Conservation (phyloP, 2,797 vertebrate species). For the Phalanger gymnotis region DNA sequence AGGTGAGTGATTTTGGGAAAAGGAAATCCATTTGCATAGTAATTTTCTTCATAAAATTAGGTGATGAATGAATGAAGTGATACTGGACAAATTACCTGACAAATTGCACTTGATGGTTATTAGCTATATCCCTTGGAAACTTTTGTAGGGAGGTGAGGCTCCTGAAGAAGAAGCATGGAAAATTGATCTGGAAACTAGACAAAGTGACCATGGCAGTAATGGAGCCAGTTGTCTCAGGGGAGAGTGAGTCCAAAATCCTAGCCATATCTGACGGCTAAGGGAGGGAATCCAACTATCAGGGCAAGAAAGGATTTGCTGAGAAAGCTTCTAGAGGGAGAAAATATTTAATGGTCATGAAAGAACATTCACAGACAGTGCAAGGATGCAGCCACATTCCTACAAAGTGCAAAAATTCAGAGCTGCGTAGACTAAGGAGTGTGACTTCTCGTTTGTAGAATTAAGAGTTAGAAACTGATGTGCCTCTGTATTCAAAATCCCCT, state of each 20-base stretch:
- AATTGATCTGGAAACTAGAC: neutral
- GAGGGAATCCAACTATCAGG: neutral
- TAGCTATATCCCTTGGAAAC: neutral
- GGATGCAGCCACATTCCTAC: neutral
- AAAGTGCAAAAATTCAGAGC: neutral
- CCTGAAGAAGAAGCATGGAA: neutral
- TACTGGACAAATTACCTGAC: neutral
- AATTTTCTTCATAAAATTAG: neutral
- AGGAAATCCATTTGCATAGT: neutral
- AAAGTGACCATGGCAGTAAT: neutral
- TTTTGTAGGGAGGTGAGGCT: neutral
- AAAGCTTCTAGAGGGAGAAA: neutral
- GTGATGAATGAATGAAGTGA: neutral
- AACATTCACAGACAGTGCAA: neutral
- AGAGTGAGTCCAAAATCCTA: too few relatives aligned
- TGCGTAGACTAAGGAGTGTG: neutral
- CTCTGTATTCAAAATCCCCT: neutral
- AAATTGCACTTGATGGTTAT: neutral
- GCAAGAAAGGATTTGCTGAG: neutral
- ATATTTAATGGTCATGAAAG: neutral
- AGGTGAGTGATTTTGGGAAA: conserved; percentile 84
- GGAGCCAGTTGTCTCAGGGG: neutral
- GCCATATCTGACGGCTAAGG: neutral
- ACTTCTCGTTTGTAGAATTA: neutral
- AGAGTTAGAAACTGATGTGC: neutral